Evolutionary conservation across 2,113 vertebrate species (phyloP).

Genomic region (Micronycteris hirsuta): DNA sequence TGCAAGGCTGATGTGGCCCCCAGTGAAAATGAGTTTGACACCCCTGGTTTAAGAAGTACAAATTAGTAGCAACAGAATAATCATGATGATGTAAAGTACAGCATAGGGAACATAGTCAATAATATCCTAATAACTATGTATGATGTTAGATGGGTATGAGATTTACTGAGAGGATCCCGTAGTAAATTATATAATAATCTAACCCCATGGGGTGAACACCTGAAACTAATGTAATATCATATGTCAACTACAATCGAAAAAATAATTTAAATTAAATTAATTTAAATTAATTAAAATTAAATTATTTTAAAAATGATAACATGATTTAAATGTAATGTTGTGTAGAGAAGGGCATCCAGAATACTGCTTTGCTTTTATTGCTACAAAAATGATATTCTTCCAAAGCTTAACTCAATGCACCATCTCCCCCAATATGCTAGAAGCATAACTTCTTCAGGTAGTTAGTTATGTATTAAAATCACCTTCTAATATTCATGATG

Average conservation of each 20-base stretch:
- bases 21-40: too few species aligned
- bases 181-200: neutral
- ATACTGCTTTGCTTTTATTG: slow-evolving; percentile 50
- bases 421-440: slow-evolving; percentile 14
- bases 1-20: too few species aligned
- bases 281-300: too few species aligned
- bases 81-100: neutral
- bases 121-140: neutral
- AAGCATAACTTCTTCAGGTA: slow-evolving; percentile 38
- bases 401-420: slow-evolving; percentile 57
- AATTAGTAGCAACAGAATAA: neutral
- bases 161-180: neutral
- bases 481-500: slow-evolving; percentile 57
- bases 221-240: neutral
- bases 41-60: too few species aligned
- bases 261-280: too few species aligned
- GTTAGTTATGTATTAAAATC: slow-evolving; percentile 60
- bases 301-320: neutral
- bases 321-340: slow-evolving; percentile 53
- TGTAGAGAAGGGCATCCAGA: slow-evolving; percentile 32
- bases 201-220: neutral
- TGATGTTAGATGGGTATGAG: neutral
- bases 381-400: slow-evolving; percentile 61
- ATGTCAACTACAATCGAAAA: neutral
- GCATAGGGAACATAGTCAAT: neutral